Evolutionary conservation across 2,797 vertebrate genomes (phyloP), one percentile per base, ranked within the genome.

Genomic region (Eutrigla gurnardus): DNA sequence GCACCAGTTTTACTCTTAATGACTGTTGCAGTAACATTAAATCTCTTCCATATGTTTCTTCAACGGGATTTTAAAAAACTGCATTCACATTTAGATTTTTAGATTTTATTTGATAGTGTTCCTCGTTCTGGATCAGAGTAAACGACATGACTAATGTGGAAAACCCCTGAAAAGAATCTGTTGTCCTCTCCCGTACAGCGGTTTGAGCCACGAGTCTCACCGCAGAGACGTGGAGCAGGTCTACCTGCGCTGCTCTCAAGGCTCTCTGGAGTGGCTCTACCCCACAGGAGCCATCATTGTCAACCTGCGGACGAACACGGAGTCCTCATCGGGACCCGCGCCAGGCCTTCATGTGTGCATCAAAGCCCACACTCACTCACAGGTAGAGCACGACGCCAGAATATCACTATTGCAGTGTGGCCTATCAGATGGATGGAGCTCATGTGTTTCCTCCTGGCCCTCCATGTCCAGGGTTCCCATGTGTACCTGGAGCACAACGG

Each of bases 151-250:
- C 25, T 25, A 25, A 25, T 25, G 25, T 25, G 25, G 1, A 25
- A 25, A 25, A 25, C 25, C 25, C 25, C 25, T 25, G 25, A 25
- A 25, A 25, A 25, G 25, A 25, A 25, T 1, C 25, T 25, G 25
- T 25, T 65, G 9, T 53, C 14, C 36, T 75, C 35, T 82, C 45
- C 0, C 42, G 17, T 72, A 54, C 83, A 99, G 97, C 54, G 98
- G 98, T 62, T 91, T 99, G 88, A 98, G 96, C 11, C 97, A 97
- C 0, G 97, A 98, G 89, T 88, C 93, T n/a, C 97, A 97, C 81
- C 89, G 93, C 78, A 96, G 97, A 85, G 97, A 99, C 55, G 97
- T 99, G 75, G 97, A 98, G 85, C 97, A 99, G 94, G 94, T 99
- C 80, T 99, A 99, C 88, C 95, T 99, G 35, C 97, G 98, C 75